Conservation (phyloP, 2,888 invertebrate genomes). For the Blomia tropicalis region DNA sequence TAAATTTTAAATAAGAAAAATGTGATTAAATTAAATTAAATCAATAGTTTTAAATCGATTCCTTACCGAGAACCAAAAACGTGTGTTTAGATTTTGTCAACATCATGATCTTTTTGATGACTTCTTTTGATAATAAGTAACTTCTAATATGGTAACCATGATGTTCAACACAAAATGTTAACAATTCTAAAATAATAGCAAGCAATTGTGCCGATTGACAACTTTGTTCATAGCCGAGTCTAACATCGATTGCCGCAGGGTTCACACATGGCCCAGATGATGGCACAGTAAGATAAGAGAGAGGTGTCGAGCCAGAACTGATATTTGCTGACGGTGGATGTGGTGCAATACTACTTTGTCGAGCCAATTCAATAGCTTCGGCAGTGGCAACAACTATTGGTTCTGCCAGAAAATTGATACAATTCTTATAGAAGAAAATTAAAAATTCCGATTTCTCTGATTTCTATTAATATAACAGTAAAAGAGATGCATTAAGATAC, state of each 20-base stretch:
- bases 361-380: conserved; percentile 36
- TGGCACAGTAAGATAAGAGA: too few relatives aligned
- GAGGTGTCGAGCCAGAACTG: too few relatives aligned
- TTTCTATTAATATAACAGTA: conserved; percentile 42
- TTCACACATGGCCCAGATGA: too few relatives aligned
- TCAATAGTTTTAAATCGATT: conserved; percentile 2
- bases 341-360: too few relatives aligned
- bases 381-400: conserved; percentile 66
- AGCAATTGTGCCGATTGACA: conserved; percentile 89
- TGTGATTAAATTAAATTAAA: background rate
- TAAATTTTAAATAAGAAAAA: conserved; percentile 31
- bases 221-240: background rate
- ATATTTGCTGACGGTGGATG: too few relatives aligned
- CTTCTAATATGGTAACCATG: conserved; percentile 97
- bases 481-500: background rate
- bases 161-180: conserved; percentile 97
- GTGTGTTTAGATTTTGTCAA: conserved; percentile 92
- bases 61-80: conserved; percentile 73
- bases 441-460: conserved; percentile 96
- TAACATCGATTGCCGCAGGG: background rate
- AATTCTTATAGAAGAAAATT: conserved; percentile 94
- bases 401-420: conserved; percentile 87
- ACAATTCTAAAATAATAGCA: conserved; percentile 79
- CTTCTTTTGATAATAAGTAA: conserved; percentile 88
- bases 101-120: conserved; percentile 81